Conservation (phyloP, 2,888 invertebrate genomes). For the Xanthia icteritia region DNA sequence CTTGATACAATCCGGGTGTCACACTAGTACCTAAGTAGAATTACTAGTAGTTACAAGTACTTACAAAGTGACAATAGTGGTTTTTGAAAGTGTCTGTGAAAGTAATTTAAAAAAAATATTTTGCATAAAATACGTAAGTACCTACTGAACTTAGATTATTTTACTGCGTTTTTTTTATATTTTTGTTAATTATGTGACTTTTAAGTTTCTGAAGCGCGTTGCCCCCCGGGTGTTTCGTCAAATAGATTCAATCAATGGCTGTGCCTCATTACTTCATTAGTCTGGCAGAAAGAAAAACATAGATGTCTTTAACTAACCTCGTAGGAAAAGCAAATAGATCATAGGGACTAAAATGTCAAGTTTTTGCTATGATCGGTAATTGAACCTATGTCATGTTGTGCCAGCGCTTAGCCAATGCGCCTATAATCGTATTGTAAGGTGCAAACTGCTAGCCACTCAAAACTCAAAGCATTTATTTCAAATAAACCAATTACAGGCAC, state of each 20-base stretch:
- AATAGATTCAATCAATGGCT: not conserved
- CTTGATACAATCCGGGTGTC: slow-evolving; percentile 62
- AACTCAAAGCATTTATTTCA: no score
- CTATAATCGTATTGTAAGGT: not conserved
- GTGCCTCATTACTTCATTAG: not conserved
- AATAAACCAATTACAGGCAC: no score
- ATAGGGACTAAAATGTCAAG: not conserved
- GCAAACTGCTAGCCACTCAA: not conserved
- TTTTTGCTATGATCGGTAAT: not conserved
- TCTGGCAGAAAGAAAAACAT: not conserved
- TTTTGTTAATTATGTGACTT: not conserved
- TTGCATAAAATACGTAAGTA: not conserved
- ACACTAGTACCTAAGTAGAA: slow-evolving; percentile 30
- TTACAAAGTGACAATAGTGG: slow-evolving; percentile 36
- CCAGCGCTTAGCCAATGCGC: not conserved
- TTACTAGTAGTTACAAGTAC: not conserved
- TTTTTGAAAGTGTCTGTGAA: slow-evolving; percentile 32
- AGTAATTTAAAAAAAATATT: not conserved
- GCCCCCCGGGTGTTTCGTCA: no score
- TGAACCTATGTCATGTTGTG: not conserved
- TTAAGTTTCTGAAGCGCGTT: not conserved
- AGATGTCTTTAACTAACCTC: not conserved
- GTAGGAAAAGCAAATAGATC: not conserved
- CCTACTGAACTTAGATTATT: not conserved
- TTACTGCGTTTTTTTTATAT: not conserved